Percentiles rank a stretch among this genome's conserved stretches.
Conservation (phyloP, 2,797 vertebrate genomes). For the Saguinus oedipus region DNA sequence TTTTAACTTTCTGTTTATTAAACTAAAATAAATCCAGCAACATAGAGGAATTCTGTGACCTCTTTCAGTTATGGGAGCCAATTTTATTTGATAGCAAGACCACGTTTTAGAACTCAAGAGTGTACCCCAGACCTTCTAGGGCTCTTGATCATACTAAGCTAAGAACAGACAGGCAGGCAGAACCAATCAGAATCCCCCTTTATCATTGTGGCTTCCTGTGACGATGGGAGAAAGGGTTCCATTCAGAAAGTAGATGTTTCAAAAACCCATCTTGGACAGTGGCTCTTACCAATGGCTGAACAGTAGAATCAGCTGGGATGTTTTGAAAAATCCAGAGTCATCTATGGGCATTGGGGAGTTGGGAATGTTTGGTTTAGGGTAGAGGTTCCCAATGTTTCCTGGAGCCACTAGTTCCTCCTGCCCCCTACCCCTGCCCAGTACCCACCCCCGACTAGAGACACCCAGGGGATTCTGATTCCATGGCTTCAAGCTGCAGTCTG, state of each 20-base stretch:
- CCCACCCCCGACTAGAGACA: fast-evolving
- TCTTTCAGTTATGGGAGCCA: background rate
- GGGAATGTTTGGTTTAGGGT: background rate
- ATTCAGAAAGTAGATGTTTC: background rate
- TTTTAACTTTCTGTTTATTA: background rate
- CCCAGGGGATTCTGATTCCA: fast-evolving
- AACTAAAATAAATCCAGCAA: background rate
- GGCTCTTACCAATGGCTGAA: background rate
- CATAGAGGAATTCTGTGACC: background rate
- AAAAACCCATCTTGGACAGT: too few species aligned
- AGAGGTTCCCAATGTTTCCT: background rate
- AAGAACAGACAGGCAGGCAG: background rate
- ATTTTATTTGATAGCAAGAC: background rate
- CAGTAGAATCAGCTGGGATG: fast-evolving
- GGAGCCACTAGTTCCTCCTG: too few species aligned
- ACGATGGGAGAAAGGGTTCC: background rate
- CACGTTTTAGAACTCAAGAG: background rate
- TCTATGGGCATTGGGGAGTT: fast-evolving
- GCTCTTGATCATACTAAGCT: fast-evolving
- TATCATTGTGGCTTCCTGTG: background rate
- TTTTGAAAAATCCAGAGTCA: background rate
- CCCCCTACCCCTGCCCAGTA: background rate
- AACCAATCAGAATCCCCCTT: background rate
- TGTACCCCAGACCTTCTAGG: fast-evolving
- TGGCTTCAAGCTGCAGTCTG: fast-evolving